Base-by-base conservation (phyloP, 64 coral and sea anemone genomes). In the Dendronephthya gigantea region DNA sequence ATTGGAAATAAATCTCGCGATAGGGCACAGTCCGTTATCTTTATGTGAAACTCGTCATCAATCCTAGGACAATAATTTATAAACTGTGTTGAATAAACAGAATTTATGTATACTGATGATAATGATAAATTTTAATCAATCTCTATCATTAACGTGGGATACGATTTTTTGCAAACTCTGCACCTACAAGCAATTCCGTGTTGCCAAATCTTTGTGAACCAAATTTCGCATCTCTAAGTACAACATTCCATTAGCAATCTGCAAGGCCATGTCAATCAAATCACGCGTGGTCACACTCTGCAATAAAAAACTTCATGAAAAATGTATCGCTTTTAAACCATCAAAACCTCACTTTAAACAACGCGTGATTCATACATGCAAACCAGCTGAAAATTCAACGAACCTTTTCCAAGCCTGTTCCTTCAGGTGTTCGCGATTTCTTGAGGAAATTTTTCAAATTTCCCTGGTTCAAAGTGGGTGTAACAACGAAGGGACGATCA, bases 121-220 rank as follows among this genome's bases (percentile, higher is more conserved):
- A n/a, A n/a, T n/a, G n/a, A n/a, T n/a, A n/a, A n/a, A n/a, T n/a
- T n/a, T n/a, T n/a, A n/a, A n/a, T n/a, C n/a, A n/a, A n/a, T n/a
- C n/a, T n/a, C n/a, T n/a, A n/a, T n/a, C n/a, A n/a, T n/a, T n/a
- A n/a, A n/a, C n/a, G n/a, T n/a, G n/a, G n/a, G n/a, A n/a, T n/a
- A n/a, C n/a, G n/a, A n/a, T n/a, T n/a, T n/a, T 81, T 0, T 23
- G 22, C 32, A 17, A 47, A 17, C 22, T 48, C 12, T 28, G 4
- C 13, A 93, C 95, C 93, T 98, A 98, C 95, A 98, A 49, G 13
- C 95, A 98, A 84, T 98, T 98, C 59, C 95, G 84, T 10, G 95
- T 92, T 38, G 95, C 95, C 15, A 98, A 84, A 83, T 98, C 95
- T 83, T 98, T 98, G 84, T 98, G 95, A 43, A 93, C 86, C 38